Conservation (phyloP, 1,140 invertebrate genomes). For the Sitobion miscanthi region DNA sequence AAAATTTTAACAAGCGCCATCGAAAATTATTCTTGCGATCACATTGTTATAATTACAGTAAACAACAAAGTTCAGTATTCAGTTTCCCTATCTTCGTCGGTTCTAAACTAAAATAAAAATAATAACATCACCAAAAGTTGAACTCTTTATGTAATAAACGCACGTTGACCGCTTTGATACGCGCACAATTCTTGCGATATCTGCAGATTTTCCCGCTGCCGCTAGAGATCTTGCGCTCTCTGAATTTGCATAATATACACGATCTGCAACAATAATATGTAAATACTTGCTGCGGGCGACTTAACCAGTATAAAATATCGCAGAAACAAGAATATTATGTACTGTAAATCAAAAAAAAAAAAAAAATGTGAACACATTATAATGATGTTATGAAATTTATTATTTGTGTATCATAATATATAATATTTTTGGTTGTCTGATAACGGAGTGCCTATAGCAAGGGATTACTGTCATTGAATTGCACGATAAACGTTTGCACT, state of each 20-base stretch:
- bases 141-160: not conserved
- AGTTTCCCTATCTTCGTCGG: not conserved
- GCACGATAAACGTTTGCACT: too few relatives aligned
- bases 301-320: not conserved
- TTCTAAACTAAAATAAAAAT: not conserved
- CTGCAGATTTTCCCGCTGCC: not conserved
- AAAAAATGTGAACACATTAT: not conserved
- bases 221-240: not conserved
- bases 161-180: not conserved
- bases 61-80: not conserved
- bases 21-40: not conserved
- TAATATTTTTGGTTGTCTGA: not conserved
- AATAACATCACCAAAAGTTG: not conserved
- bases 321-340: not conserved
- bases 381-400: not conserved
- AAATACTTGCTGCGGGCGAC: not conserved
- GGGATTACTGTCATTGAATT: not conserved
- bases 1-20: not conserved
- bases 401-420: not conserved
- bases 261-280: not conserved
- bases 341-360: not conserved
- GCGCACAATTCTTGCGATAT: not conserved
- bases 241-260: not conserved
- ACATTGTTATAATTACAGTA: not conserved
- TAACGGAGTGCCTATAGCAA: not conserved